phyloP scores from a whole-genome alignment of 2,888 invertebrate species.

The Seira ritae region DNA sequence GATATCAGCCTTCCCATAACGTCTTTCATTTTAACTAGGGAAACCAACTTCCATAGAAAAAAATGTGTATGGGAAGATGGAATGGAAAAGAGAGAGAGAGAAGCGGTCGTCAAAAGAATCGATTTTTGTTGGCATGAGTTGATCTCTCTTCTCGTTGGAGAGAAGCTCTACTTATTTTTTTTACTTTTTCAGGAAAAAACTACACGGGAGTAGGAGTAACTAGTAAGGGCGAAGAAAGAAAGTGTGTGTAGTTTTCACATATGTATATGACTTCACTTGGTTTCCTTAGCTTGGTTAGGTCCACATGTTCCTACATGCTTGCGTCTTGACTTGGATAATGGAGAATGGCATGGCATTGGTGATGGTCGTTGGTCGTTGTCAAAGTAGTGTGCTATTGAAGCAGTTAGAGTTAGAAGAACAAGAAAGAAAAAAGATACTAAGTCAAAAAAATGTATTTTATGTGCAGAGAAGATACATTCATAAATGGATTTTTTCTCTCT shows the following conservation, averaged over 20 bases:
- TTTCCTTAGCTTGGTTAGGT: not conserved
- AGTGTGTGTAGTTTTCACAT: not conserved
- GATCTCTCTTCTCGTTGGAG: slow-evolving; percentile 49
- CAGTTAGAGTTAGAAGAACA: not conserved
- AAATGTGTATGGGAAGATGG: not conserved
- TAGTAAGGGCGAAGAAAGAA: not conserved
- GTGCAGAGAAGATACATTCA: not conserved
- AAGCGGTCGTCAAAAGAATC: slow-evolving; percentile 61
- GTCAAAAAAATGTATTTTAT: not conserved
- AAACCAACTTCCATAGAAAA: not conserved
- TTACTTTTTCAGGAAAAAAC: slow-evolving; percentile 19
- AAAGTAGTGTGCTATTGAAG: not conserved
- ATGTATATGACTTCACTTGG: not conserved
- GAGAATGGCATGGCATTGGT: not conserved
- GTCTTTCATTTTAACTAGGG: slow-evolving; percentile 47
- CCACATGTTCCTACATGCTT: not conserved
- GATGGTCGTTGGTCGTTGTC: too few relatives aligned
- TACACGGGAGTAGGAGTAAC: not conserved
- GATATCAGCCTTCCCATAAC: slow-evolving; percentile 43
- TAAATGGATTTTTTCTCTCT: not conserved
- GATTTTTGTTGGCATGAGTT: slow-evolving; percentile 60
- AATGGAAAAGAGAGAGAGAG: slow-evolving; percentile 45
- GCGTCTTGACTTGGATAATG: slow-evolving; percentile 11
- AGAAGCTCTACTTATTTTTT: slow-evolving; percentile 42
- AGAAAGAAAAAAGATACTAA: slow-evolving; percentile 8